A percentile compares a stretch with the other conserved stretches of the same genome.
phyloP scores from a whole-genome alignment of 1,140 invertebrate genomes.

The Nephila pilipes region DNA sequence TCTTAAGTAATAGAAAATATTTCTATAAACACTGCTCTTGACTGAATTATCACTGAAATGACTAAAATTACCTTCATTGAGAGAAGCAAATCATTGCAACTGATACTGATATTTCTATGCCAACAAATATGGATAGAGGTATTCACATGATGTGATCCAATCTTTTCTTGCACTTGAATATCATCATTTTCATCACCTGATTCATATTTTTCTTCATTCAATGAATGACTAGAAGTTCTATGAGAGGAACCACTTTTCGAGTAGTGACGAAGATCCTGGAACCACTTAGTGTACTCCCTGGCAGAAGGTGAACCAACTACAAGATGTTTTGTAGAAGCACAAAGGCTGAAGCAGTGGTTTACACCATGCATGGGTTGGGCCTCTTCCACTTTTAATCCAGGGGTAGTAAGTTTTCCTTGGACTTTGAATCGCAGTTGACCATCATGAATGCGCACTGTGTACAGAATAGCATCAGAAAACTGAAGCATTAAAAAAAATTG shows the following conservation, averaged over 20 bases:
- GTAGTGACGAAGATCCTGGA: not conserved
- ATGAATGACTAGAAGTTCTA: slow-evolving; percentile 13
- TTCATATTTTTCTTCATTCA: not conserved
- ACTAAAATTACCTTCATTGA: slow-evolving; percentile 87
- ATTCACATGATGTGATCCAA: slow-evolving; percentile 85
- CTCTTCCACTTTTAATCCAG: slow-evolving; percentile 90
- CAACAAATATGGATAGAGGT: slow-evolving; percentile 97
- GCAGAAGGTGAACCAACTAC: slow-evolving; percentile 32
- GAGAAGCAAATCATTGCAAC: slow-evolving; percentile 89
- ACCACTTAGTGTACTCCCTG: not conserved
- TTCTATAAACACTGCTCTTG: too few species aligned
- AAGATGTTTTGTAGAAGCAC: slow-evolving; percentile 89
- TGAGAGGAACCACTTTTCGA: not conserved
- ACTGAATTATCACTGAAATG: not conserved
- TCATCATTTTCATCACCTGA: slow-evolving; percentile 8
- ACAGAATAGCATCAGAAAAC: slow-evolving; percentile 93
- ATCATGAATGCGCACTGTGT: slow-evolving; percentile 89
- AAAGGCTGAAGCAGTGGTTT: slow-evolving; percentile 88
- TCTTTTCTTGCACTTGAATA: not conserved
- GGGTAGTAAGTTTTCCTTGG: slow-evolving; percentile 90
- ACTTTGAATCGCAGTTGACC: slow-evolving; percentile 90
- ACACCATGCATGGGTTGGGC: slow-evolving; percentile 85
- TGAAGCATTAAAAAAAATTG: slow-evolving; percentile 79
- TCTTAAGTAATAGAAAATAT: too few species aligned
- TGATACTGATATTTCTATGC: slow-evolving; percentile 95